Percentiles rank a stretch among this genome's conserved stretches.
These are phyloP conservation scores for Parnassius orleans DNA, from an alignment of 2,888 invertebrate species.

Conservation along the genomic window DNA sequence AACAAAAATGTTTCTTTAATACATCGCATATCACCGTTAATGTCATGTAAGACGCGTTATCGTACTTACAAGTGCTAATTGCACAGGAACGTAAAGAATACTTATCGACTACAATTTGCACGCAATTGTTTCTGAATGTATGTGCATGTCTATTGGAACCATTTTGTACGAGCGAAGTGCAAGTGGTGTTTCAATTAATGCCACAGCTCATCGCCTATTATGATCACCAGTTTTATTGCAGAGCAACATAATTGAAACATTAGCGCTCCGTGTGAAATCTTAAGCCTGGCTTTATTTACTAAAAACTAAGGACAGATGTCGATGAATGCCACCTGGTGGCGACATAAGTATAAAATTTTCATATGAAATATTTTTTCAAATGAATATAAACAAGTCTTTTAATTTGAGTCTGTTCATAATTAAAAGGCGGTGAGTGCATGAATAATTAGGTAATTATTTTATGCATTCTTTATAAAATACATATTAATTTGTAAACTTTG, in stretches of 20 bases:
- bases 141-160: conserved; percentile 9
- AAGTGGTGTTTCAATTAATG: not conserved
- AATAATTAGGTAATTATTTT: too few relatives aligned
- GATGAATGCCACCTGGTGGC: too few relatives aligned
- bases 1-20: too few relatives aligned
- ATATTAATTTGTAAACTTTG: too few relatives aligned
- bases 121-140: conserved; percentile 13
- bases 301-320: not conserved
- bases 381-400: too few relatives aligned
- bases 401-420: too few relatives aligned
- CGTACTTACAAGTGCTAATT: not conserved
- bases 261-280: too few relatives aligned
- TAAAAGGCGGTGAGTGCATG: too few relatives aligned
- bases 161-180: not conserved
- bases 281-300: not conserved
- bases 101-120: conserved; percentile 6
- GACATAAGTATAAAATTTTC: too few relatives aligned
- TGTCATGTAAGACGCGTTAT: not conserved
- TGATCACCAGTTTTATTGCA: not conserved
- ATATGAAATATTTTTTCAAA: too few relatives aligned
- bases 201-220: not conserved
- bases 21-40: not conserved
- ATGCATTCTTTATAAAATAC: too few relatives aligned
- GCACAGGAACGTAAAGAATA: not conserved
- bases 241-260: not conserved